These are phyloP conservation scores for Lepeophtheirus nordmannii DNA, from an alignment of 2,888 invertebrate genomes.

Conservation along the genomic window DNA sequence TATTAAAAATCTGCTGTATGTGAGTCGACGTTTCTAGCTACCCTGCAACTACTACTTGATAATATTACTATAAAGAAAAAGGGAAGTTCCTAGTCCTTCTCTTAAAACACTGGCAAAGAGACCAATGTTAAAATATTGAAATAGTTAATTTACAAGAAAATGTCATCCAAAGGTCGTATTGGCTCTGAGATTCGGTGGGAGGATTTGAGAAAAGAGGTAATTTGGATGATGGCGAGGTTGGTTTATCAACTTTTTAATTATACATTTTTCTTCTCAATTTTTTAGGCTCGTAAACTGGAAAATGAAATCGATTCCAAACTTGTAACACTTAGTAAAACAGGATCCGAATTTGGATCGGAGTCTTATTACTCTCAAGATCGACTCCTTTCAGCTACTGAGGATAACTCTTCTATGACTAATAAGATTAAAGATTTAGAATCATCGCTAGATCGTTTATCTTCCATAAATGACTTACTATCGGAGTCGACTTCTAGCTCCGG, in stretches of 20 bases:
- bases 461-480: constrained; percentile 1
- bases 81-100: too few relatives aligned
- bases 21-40: too few relatives aligned
- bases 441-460: background rate
- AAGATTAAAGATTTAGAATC: background rate
- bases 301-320: constrained; percentile 92
- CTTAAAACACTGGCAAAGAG: too few relatives aligned
- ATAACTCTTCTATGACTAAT: background rate
- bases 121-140: too few relatives aligned
- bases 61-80: too few relatives aligned
- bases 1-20: too few relatives aligned
- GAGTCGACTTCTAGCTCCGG: background rate
- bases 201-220: constrained; percentile 16
- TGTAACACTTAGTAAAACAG: constrained; percentile 85
- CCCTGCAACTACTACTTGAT: too few relatives aligned
- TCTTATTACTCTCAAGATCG: constrained; percentile 25
- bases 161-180: background rate
- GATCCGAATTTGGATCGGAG: constrained; percentile 39
- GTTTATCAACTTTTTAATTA: background rate
- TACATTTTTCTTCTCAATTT: background rate
- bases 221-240: background rate
- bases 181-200: background rate
- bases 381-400: constrained; percentile 25
- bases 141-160: background rate
- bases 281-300: constrained; percentile 68